These are phyloP conservation scores for Diaphora mendica DNA, from an alignment of 2,888 invertebrate species.

Conservation along the genomic window DNA sequence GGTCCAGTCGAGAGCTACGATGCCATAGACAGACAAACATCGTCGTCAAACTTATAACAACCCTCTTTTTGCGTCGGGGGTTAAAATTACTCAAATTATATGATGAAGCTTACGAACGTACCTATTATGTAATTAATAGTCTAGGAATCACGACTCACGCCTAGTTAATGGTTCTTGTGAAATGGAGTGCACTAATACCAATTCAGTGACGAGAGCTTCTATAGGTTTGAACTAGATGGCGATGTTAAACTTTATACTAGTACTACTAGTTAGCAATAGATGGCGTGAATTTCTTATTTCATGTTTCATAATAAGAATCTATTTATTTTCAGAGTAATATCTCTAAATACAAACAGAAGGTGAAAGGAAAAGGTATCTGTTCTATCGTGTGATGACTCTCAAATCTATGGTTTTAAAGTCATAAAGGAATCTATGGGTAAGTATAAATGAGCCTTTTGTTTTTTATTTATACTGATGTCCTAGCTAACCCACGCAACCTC, in stretches of 20 bases:
- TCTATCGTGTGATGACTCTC: not conserved
- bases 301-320: not conserved
- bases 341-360: not conserved
- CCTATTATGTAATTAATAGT: too few relatives aligned
- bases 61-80: too few relatives aligned
- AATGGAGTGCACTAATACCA: too few relatives aligned
- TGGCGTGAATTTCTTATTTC: not conserved
- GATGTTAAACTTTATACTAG: not conserved
- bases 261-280: not conserved
- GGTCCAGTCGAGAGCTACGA: too few relatives aligned
- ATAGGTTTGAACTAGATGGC: not conserved
- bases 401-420: too few relatives aligned
- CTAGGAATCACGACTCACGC: too few relatives aligned
- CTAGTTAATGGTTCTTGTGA: too few relatives aligned
- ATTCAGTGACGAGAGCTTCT: not conserved
- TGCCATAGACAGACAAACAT: too few relatives aligned
- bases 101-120: too few relatives aligned
- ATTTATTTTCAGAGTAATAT: conserved; percentile 3
- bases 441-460: not conserved
- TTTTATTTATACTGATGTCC: not conserved
- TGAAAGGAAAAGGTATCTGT: not conserved
- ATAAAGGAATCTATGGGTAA: not conserved
- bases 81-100: too few relatives aligned
- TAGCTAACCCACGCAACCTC: too few relatives aligned
- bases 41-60: too few relatives aligned